Conservation (phyloP, 2,797 vertebrate species). For the Artibeus jamaicensis region DNA sequence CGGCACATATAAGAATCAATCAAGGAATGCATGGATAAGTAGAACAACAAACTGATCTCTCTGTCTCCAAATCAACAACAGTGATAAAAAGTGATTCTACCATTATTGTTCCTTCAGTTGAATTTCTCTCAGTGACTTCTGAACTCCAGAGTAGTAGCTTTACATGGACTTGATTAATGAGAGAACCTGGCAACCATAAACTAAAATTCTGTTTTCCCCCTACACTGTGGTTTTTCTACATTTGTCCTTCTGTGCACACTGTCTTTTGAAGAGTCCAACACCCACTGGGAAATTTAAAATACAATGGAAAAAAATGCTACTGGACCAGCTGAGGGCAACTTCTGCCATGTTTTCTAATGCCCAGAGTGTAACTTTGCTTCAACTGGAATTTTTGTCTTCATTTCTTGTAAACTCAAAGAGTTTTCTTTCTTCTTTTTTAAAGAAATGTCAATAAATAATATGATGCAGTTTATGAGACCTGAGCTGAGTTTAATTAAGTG, state of each 20-base stretch:
- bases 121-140: conserved; percentile 79
- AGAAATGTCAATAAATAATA: conserved; percentile 26
- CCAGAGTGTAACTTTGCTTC: conserved; percentile 15
- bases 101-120: conserved; percentile 77
- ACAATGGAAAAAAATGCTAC: neutral
- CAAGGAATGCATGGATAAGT: neutral
- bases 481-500: conserved; percentile 30
- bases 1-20: neutral
- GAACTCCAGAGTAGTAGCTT: conserved; percentile 69
- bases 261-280: conserved; percentile 57
- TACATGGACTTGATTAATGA: neutral
- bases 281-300: conserved; percentile 44
- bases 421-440: conserved; percentile 46
- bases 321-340: conserved; percentile 9
- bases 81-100: neutral
- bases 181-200: neutral
- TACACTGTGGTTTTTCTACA: neutral
- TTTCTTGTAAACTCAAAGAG: conserved; percentile 54
- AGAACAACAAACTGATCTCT: neutral
- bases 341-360: conserved; percentile 50
- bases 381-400: conserved; percentile 55
- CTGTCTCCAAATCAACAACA: neutral
- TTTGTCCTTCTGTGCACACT: conserved; percentile 39
- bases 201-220: neutral
- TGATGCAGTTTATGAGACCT: conserved; percentile 28